A percentile compares a stretch with the other conserved stretches of the same genome.
Evolutionary conservation across 1,140 invertebrate genomes (phyloP).

Genomic region (Octopus sinensis): DNA sequence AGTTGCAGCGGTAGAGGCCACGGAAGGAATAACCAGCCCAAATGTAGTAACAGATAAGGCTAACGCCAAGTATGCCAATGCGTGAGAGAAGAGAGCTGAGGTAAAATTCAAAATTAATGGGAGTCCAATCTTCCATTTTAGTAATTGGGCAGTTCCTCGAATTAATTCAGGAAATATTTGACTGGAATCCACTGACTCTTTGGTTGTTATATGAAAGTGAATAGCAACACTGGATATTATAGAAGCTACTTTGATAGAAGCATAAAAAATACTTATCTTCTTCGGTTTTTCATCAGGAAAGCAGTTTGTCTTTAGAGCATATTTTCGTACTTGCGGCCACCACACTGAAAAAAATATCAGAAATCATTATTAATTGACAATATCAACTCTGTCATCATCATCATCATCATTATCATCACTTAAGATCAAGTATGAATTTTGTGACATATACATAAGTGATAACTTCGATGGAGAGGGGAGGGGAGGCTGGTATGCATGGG

Average conservation of each 20-base stretch:
- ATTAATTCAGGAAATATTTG: constrained; percentile 18
- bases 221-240: constrained; percentile 26
- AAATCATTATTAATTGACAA: not conserved
- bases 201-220: constrained; percentile 20
- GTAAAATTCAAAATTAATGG: constrained; percentile 26
- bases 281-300: constrained; percentile 14
- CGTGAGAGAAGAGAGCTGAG: constrained; percentile 22
- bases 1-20: constrained; percentile 27
- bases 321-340: not conserved
- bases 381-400: not conserved
- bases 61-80: constrained; percentile 24
- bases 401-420: not conserved
- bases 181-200: not conserved
- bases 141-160: constrained; percentile 13
- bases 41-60: constrained; percentile 27
- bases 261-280: constrained; percentile 25
- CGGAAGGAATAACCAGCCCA: constrained; percentile 31
- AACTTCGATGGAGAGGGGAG: too few species aligned
- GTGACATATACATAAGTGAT: not conserved
- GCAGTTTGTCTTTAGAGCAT: not conserved
- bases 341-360: constrained; percentile 6
- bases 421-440: not conserved
- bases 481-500: too few species aligned
- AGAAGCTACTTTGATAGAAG: constrained; percentile 22
- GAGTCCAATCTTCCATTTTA: constrained; percentile 1